Conservation (phyloP, 2,888 invertebrate species). For the Ophonus ardosiacus region DNA sequence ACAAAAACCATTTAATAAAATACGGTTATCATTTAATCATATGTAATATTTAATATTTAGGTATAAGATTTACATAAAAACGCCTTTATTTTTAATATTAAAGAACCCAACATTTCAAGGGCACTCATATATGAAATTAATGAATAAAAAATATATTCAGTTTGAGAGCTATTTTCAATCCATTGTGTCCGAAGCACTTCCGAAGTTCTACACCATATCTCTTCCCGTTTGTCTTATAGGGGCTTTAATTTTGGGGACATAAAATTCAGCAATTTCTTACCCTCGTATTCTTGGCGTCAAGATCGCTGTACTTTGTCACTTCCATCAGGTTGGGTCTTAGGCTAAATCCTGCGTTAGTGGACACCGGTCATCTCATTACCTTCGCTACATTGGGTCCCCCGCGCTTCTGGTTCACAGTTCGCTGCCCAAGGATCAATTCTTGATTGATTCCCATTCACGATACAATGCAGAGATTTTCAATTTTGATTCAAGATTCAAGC, state of each 20-base stretch:
- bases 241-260: neutral
- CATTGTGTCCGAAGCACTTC: neutral
- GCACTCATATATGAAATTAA: neutral
- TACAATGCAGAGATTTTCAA: constrained; percentile 56
- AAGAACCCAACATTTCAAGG: neutral
- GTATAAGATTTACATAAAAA: no score
- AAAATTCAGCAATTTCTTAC: neutral
- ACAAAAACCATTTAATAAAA: no score
- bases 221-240: neutral
- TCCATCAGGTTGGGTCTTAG: constrained; percentile 15
- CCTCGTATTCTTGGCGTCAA: constrained; percentile 5
- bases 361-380: constrained; percentile 42
- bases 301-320: constrained; percentile 24
- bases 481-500: constrained; percentile 56
- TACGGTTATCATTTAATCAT: no score
- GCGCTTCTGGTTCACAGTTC: constrained; percentile 52
- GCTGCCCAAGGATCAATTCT: constrained; percentile 31
- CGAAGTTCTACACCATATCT: neutral
- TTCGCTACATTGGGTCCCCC: constrained; percentile 42
- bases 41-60: no score
- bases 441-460: constrained; percentile 40
- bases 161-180: neutral
- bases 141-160: neutral
- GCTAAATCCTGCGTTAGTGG: constrained; percentile 32
- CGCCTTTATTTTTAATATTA: no score